Base-by-base conservation (phyloP, 2,888 invertebrate genomes). In the Linnaemya tessellans region DNA sequence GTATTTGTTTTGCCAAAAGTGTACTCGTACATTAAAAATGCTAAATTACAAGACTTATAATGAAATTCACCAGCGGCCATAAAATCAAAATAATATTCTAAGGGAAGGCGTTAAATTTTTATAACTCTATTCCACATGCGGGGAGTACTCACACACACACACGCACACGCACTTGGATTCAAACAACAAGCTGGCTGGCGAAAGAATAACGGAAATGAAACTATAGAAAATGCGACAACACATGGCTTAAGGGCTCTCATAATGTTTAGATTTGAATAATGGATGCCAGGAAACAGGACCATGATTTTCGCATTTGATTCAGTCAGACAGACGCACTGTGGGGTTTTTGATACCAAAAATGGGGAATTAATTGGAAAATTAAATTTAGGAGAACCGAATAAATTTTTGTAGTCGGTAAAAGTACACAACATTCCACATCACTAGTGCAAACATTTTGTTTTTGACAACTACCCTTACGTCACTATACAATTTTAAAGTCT, bases 261-360 rank as follows among this genome's bases (percentile, higher is more conserved):
- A 78, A 68, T 80, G 78, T 73, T 77, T 64, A 71, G 73, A 84
- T 84, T 84, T 80, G 80, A 84, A 84, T 84, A 84, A 84, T 80
- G 62, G 77, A 84, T 80, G 56, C 35, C 46, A 67, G n/a, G 62
- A 13, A 20, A 62, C 68, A 41, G 58, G 54, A 74, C 51, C 43
- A 60, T 65, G 54, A 74, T 81, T 60, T 81, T 22, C 10, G 22
- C 35, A 73, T 65, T 74, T 25, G 25, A 67, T 51, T 67, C 67
- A 35, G 43, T 15, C 38, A 25, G 49, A 64, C 30, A 8, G n/a
- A n/a, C n/a, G n/a, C n/a, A n/a, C n/a, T n/a, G n/a, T n/a, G n/a
- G n/a, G n/a, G n/a, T n/a, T n/a, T n/a, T n/a, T n/a, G n/a, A n/a
- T n/a, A n/a, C n/a, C n/a, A n/a, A n/a, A n/a, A n/a, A n/a, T n/a